phyloP scores from a whole-genome alignment of 2,888 invertebrate species.

The Lottia gigantea region DNA sequence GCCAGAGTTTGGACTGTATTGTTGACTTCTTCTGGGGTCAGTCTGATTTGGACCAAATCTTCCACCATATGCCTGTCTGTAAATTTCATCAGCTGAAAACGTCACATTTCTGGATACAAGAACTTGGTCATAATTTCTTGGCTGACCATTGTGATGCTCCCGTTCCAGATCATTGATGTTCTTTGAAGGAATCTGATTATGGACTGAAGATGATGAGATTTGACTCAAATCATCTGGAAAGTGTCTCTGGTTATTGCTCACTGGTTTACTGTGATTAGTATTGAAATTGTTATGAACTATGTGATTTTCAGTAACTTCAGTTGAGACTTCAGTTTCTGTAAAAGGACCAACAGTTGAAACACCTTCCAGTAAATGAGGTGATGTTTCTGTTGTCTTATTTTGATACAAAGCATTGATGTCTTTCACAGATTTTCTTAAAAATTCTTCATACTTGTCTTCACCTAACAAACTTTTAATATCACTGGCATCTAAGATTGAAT shows the following conservation, averaged over 20 bases:
- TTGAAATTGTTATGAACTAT: constrained; percentile 12
- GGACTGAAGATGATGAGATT: background rate
- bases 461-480: constrained; percentile 37
- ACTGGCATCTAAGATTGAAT: background rate
- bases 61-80: constrained; percentile 47
- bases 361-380: constrained; percentile 22
- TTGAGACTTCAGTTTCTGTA: constrained; percentile 28
- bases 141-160: constrained; percentile 10
- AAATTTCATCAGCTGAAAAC: constrained; percentile 60
- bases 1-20: background rate
- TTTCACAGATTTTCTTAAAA: constrained; percentile 42
- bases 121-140: constrained; percentile 50
- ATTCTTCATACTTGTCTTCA: constrained; percentile 48
- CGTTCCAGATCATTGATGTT: constrained; percentile 26
- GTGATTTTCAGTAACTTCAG: constrained; percentile 23
- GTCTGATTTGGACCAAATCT: constrained; percentile 19
- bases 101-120: constrained; percentile 47
- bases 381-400: constrained; percentile 17
- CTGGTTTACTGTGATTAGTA: constrained; percentile 6
- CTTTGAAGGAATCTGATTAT: background rate
- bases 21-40: constrained; percentile 5
- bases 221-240: constrained; percentile 14
- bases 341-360: constrained; percentile 19
- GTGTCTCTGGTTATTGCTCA: constrained; percentile 18
- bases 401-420: constrained; percentile 44